phyloP scores from a whole-genome alignment of 2,113 vertebrate species.

The Platysternon megacephalum region DNA sequence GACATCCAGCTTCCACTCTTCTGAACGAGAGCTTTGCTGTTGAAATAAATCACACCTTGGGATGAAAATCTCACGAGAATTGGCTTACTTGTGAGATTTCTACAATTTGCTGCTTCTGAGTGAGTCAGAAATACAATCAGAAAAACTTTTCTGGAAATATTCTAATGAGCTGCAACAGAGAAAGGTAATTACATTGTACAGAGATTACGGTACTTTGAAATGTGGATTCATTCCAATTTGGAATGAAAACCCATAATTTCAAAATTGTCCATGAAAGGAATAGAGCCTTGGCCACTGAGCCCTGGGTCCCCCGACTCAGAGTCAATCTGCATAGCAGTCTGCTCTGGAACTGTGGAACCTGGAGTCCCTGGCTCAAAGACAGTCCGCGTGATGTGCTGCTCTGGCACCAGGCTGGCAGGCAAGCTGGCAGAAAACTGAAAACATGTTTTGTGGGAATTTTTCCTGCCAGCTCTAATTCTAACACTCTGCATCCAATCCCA shows the following conservation, averaged over 20 bases:
- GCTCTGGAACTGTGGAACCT: neutral
- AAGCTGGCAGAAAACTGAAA: neutral
- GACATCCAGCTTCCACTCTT: neutral
- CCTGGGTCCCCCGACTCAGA: neutral
- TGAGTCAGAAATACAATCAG: too few species aligned
- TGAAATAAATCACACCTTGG: neutral
- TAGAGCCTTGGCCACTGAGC: neutral
- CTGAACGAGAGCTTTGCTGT: neutral
- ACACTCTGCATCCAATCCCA: neutral
- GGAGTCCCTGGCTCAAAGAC: neutral
- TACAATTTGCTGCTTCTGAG: too few species aligned
- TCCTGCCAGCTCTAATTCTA: neutral
- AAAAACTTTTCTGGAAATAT: neutral
- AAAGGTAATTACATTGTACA: neutral
- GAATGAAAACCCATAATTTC: too few species aligned
- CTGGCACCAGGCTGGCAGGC: rapidly evolving
- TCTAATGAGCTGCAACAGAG: neutral
- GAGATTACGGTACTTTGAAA: neutral
- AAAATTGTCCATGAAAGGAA: too few species aligned
- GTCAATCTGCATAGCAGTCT: neutral
- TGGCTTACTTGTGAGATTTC: too few species aligned
- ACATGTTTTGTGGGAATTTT: neutral
- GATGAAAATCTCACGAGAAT: neutral
- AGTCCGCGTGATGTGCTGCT: neutral
- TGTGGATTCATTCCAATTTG: too few species aligned